Conservation (phyloP, 1,140 invertebrate species). For the Penaeus indicus region DNA sequence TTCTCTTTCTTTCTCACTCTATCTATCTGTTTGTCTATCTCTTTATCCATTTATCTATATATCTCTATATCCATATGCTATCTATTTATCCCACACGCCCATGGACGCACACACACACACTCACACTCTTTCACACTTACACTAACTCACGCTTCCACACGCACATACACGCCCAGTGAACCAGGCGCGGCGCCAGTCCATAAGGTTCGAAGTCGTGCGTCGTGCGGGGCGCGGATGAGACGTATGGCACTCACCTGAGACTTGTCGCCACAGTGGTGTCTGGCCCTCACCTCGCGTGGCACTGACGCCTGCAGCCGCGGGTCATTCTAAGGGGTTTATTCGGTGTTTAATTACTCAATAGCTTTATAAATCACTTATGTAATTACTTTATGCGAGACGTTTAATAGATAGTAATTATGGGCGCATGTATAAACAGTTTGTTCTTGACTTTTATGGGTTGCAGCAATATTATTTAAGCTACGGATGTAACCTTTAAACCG, state of each 20-base stretch:
- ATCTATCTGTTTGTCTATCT: no score
- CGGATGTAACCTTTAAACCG: neutral
- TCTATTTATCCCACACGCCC: no score
- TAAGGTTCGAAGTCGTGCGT: neutral
- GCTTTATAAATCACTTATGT: constrained; percentile 48
- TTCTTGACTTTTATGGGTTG: constrained; percentile 26
- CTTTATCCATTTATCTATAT: no score
- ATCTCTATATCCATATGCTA: no score
- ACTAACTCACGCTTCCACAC: no score
- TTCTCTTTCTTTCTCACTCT: no score
- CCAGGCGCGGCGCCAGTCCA: no score
- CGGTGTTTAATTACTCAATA: constrained; percentile 38
- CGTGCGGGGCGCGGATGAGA: neutral
- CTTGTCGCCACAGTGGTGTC: constrained; percentile 2
- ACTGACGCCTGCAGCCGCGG: constrained; percentile 3
- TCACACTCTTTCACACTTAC: no score
- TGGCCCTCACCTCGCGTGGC: constrained; percentile 7
- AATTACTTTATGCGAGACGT: constrained; percentile 46
- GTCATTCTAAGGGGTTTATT: constrained; percentile 29
- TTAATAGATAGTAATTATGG: constrained; percentile 48
- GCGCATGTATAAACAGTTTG: constrained; percentile 40
- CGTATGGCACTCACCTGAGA: neutral
- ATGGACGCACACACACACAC: no score
- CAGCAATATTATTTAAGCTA: constrained; percentile 31
- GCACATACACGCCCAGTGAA: no score